Percentiles rank a stretch among this genome's conserved stretches.
Evolutionary conservation across 2,797 vertebrate genomes (phyloP).

Genomic region (Takifugu rubripes): DNA sequence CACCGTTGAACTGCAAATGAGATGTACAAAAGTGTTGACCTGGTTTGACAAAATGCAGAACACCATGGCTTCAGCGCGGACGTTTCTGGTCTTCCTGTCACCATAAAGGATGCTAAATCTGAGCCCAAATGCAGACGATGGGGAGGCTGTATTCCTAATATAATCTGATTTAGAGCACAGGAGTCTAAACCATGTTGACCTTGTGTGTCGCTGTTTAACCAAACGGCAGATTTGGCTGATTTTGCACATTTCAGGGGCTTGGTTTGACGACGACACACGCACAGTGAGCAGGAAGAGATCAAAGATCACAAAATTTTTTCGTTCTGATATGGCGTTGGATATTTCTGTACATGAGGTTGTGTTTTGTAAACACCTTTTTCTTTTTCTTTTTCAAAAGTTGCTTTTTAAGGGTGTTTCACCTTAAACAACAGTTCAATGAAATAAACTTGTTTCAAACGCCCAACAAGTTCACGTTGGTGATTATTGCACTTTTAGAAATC

Average conservation of each 20-base stretch:
- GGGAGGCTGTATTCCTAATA: not conserved
- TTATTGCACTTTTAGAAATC: conserved; percentile 78
- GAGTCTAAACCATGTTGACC: not conserved
- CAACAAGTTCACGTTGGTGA: conserved; percentile 38
- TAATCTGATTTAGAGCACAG: conserved; percentile 8
- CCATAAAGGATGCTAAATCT: conserved; percentile 15
- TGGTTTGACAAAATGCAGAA: too few species aligned
- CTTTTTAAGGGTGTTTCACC: conserved; percentile 59
- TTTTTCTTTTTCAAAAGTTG: conserved; percentile 53
- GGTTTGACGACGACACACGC: conserved; percentile 6
- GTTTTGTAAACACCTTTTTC: conserved; percentile 62
- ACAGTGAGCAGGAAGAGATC: conserved; percentile 45
- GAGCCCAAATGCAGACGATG: conserved; percentile 10
- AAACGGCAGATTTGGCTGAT: conserved; percentile 41
- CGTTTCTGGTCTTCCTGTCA: conserved; percentile 39
- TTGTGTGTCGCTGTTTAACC: not conserved
- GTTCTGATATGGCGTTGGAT: conserved; percentile 74
- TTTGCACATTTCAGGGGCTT: conserved; percentile 39
- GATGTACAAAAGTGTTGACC: too few species aligned
- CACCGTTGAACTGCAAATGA: conserved; percentile 7
- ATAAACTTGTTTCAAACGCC: conserved; percentile 31
- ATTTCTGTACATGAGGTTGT: conserved; percentile 78
- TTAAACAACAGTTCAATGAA: conserved; percentile 48
- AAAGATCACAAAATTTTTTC: conserved; percentile 49
- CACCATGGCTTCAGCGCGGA: too few species aligned